Conservation (phyloP, 2,797 vertebrate species). For the Coracias cyanogaster region DNA sequence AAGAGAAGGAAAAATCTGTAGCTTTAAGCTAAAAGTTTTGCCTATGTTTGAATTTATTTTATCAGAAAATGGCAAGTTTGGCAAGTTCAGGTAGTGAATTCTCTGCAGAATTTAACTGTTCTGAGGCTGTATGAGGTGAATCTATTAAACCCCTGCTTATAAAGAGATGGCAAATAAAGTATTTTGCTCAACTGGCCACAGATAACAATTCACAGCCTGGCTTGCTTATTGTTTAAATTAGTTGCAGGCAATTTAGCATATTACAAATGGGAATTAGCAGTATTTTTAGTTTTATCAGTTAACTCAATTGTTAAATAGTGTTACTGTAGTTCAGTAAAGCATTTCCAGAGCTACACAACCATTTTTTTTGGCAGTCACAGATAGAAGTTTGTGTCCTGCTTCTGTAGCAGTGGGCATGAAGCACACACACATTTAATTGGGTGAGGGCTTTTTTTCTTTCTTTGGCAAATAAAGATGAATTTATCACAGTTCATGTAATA, state of each 20-base stretch:
- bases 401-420: background rate
- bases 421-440: background rate
- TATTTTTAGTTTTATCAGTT: background rate
- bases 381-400: background rate
- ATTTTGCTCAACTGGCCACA: background rate
- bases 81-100: background rate
- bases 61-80: background rate
- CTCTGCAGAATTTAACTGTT: background rate
- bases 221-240: background rate
- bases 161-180: background rate
- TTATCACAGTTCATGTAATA: background rate
- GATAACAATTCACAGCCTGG: background rate
- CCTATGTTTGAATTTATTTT: background rate
- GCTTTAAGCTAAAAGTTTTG: background rate
- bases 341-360: background rate
- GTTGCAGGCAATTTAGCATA: background rate
- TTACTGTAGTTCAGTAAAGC: slow-evolving; percentile 34
- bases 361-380: background rate
- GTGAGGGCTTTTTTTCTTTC: background rate
- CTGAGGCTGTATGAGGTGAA: background rate
- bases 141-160: background rate
- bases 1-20: fast-evolving
- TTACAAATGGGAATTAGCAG: background rate
- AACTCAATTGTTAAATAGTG: background rate
- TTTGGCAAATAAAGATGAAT: background rate